A percentile compares a stretch with the other conserved stretches of the same genome.
Evolutionary conservation across 2,888 invertebrate species (phyloP).

Genomic region (Eulithis prunata): DNA sequence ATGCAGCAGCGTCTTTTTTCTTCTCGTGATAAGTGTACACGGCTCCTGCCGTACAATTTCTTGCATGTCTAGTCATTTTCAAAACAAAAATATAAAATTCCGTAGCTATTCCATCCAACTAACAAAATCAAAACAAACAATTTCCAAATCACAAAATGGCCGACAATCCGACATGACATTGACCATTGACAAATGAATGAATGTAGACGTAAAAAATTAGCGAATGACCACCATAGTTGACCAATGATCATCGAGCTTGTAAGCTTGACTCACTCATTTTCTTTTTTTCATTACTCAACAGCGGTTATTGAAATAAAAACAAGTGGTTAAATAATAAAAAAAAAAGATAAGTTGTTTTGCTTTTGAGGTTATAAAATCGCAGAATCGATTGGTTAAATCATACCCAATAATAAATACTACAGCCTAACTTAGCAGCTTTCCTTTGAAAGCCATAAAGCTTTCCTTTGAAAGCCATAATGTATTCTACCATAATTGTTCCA

Average conservation of each 20-base stretch:
- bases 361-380: neutral
- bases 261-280: no score
- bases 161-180: no score
- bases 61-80: constrained; percentile 95
- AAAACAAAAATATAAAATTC: neutral
- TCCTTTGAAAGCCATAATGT: constrained; percentile 50
- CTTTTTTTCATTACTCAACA: no score
- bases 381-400: no score
- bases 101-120: neutral
- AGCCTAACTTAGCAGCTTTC: neutral
- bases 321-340: no score
- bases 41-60: constrained; percentile 99
- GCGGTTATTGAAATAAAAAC: no score
- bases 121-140: neutral
- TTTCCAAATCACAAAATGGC: neutral
- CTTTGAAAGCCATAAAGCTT: constrained; percentile 31
- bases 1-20: constrained; percentile 96
- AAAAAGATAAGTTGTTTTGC: no score
- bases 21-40: constrained; percentile 99
- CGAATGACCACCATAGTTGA: no score
- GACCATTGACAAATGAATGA: no score
- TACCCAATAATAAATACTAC: neutral
- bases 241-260: no score
- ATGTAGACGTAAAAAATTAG: no score
- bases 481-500: constrained; percentile 58